Conservation (phyloP, 2,888 invertebrate genomes). For the Acronicta alni region DNA sequence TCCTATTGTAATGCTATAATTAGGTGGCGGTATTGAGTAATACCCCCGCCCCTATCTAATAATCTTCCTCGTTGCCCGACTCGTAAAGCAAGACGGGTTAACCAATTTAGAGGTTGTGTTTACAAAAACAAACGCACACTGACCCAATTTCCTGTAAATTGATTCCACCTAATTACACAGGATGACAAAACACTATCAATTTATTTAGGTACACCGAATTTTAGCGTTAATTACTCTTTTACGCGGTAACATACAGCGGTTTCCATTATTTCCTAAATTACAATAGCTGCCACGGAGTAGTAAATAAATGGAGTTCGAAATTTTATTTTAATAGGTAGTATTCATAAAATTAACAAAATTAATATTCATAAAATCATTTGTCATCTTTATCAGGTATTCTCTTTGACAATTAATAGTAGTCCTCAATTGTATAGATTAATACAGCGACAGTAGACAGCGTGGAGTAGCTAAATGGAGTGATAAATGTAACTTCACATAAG, state of each 20-base stretch:
- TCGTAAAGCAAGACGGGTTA: conserved; percentile 9
- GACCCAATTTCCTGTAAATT: conserved; percentile 40
- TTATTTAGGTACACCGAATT: conserved; percentile 38
- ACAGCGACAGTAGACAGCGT: too few species aligned
- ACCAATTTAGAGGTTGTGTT: conserved; percentile 4
- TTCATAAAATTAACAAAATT: too few species aligned
- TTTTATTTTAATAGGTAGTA: background rate
- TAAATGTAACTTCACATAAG: too few species aligned
- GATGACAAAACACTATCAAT: conserved; percentile 44
- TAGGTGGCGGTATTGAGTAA: too few species aligned
- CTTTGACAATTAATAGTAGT: too few species aligned
- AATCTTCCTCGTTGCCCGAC: background rate
- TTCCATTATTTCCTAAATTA: conserved; percentile 41
- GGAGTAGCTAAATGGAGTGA: too few species aligned
- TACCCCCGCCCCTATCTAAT: background rate
- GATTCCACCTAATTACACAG: conserved; percentile 42
- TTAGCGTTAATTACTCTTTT: conserved; percentile 51
- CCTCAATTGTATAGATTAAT: too few species aligned
- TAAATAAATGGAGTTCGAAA: conserved; percentile 25
- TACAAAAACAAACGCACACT: conserved; percentile 7
- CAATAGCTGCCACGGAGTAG: conserved; percentile 20
- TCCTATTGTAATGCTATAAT: background rate
- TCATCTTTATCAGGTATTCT: too few species aligned
- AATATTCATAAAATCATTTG: too few species aligned
- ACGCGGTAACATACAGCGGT: conserved; percentile 30